Conservation (phyloP, 1,140 invertebrate species). For the Ruditapes philippinarum region DNA sequence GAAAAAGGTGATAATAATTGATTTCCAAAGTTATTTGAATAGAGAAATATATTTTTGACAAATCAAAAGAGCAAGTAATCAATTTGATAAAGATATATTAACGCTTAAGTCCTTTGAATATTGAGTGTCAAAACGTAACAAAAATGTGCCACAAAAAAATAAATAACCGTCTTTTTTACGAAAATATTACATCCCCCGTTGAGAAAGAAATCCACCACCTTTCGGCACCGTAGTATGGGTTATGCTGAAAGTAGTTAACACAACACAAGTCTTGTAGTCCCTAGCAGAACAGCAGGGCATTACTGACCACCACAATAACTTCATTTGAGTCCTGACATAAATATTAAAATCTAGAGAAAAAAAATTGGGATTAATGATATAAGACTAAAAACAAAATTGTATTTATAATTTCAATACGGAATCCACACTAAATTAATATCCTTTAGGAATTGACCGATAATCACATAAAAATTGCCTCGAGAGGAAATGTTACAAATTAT, state of each 20-base stretch:
- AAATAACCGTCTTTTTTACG: neutral
- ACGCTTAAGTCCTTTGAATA: neutral
- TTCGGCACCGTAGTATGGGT: neutral
- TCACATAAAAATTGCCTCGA: too few species aligned
- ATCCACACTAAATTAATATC: too few species aligned
- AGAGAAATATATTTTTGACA: too few species aligned
- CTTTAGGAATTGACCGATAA: too few species aligned
- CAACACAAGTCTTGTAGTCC: neutral
- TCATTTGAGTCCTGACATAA: slow-evolving; percentile 15
- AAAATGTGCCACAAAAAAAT: neutral
- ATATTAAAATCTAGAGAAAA: too few species aligned
- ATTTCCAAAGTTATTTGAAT: too few species aligned
- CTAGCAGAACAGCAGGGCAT: neutral
- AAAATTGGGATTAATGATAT: too few species aligned
- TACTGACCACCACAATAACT: slow-evolving; percentile 10
- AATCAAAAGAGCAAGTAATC: neutral
- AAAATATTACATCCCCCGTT: slow-evolving; percentile 1
- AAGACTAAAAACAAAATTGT: too few species aligned
- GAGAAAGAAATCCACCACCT: neutral
- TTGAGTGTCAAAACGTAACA: neutral
- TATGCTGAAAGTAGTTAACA: neutral
- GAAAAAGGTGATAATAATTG: too few species aligned
- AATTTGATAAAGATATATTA: neutral
- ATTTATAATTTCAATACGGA: too few species aligned
- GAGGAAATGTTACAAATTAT: too few species aligned